Base-by-base conservation (phyloP, 2,888 invertebrate genomes). In the Stenodera caucasica region DNA sequence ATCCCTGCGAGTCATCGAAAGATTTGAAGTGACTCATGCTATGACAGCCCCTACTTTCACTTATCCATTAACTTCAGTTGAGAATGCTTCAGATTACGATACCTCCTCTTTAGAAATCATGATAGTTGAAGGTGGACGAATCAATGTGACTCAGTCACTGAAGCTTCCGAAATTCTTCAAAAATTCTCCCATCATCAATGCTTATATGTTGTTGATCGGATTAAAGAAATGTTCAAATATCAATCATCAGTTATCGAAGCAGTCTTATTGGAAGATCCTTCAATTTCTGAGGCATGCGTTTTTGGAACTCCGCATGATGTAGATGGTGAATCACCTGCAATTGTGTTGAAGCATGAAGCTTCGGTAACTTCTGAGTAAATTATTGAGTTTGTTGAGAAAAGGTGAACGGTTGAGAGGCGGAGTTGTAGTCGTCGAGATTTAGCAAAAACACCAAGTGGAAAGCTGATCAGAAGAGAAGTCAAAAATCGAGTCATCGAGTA, bases 171-270 rank as follows among this genome's bases (percentile, higher is more conserved):
- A n/a, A n/a, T n/a, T n/a, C n/a, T n/a, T n/a, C n/a, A n/a, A n/a
- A n/a, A n/a, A n/a, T n/a, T n/a, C n/a, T n/a, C n/a, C n/a, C n/a
- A n/a, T n/a, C n/a, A n/a, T n/a, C n/a, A 76, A 64, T 81, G 83
- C 64, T 82, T 81, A 60, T 84, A 75, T 71, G 80, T 82, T 35
- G 78, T 83, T 0, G 85, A 84, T 37, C 77, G 85, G 21, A 78
- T 82, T 6, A 85, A 85, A 65, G 78, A 83, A 64, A 73, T 85
- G 63, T 73, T 85, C 6, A 85, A 84, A 69, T 85, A 81, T 67
- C 81, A 73, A 64, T 80, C 76, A 1, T 72, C 73, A 5, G 58
- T 73, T 55, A 18, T 79, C 7, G 79, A 79, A 67, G 65, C 66
- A 49, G 55, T 72, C 53, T 57, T 80, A 35, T 57, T 66, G n/a